A percentile compares a stretch with the other conserved stretches of the same genome.
Evolutionary conservation across 2,888 invertebrate genomes (phyloP).

Genomic region (Melikaiella ostensackeni): DNA sequence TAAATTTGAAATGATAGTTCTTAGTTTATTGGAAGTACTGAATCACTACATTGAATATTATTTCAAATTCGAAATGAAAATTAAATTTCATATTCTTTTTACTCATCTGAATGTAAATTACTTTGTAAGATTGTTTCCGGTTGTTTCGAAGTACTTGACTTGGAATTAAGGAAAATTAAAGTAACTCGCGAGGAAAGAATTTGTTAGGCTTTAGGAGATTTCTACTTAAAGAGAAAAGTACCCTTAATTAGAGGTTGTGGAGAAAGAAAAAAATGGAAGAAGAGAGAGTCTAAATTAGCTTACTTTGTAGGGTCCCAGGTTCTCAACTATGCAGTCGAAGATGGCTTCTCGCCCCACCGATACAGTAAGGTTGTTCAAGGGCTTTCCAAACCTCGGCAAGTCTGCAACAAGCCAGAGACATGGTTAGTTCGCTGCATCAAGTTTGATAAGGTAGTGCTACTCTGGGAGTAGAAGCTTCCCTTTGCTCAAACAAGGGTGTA

Average conservation of each 20-base stretch:
- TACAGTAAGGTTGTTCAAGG: conserved; percentile 74
- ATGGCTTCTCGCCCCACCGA: conserved; percentile 75
- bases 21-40: too few relatives aligned
- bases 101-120: too few relatives aligned
- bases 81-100: too few relatives aligned
- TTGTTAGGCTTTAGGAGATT: background rate
- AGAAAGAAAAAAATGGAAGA: background rate
- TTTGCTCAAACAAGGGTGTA: conserved; percentile 40
- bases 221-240: background rate
- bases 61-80: too few relatives aligned
- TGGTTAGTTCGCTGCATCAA: conserved; percentile 44
- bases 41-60: too few relatives aligned
- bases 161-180: too few relatives aligned
- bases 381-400: conserved; percentile 74
- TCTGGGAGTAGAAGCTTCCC: conserved; percentile 48
- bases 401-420: conserved; percentile 67
- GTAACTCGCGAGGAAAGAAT: background rate
- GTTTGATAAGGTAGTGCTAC: conserved; percentile 40
- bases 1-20: too few relatives aligned
- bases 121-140: too few relatives aligned
- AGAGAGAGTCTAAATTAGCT: conserved; percentile 47
- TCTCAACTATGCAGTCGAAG: conserved; percentile 75
- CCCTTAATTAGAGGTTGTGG: background rate
- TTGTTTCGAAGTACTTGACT: too few relatives aligned
- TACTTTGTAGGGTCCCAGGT: conserved; percentile 74